A percentile compares a stretch with the other conserved stretches of the same genome.
These are phyloP conservation scores for Luehdorfia chinensis DNA, from an alignment of 1,140 invertebrate genomes.

Conservation along the genomic window DNA sequence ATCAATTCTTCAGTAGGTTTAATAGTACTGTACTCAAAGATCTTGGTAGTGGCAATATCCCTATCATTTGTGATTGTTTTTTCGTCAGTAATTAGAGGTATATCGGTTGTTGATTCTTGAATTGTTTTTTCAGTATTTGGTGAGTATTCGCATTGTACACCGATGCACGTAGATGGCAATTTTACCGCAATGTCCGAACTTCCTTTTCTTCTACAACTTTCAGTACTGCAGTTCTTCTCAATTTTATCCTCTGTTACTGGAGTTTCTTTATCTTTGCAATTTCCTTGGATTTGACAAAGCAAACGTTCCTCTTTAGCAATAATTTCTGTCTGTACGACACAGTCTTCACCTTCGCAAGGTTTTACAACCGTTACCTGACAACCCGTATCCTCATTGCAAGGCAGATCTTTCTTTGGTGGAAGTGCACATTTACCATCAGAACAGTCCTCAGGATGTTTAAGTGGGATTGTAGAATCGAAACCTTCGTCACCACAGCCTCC, in stretches of 20 bases:
- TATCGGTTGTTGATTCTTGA: slow-evolving; percentile 16
- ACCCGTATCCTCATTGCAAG: slow-evolving; percentile 19
- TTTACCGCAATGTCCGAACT: slow-evolving; percentile 20
- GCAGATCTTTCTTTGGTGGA: slow-evolving; percentile 11
- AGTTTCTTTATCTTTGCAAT: slow-evolving; percentile 23
- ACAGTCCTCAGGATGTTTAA: slow-evolving; percentile 21
- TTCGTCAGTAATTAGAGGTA: slow-evolving; percentile 9
- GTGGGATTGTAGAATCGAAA: slow-evolving; percentile 1
- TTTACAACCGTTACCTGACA: slow-evolving; percentile 24
- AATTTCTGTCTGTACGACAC: neutral
- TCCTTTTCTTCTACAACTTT: slow-evolving; percentile 49
- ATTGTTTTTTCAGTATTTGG: neutral
- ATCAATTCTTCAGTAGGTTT: slow-evolving; percentile 16
- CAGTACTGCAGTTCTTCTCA: slow-evolving; percentile 38
- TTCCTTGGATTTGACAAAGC: neutral
- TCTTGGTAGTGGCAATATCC: neutral
- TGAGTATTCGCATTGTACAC: neutral
- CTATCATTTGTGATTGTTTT: slow-evolving; percentile 20
- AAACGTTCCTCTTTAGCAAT: slow-evolving; percentile 10
- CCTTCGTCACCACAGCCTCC: slow-evolving; percentile 24
- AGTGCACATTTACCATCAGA: slow-evolving; percentile 32
- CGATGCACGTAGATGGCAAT: neutral
- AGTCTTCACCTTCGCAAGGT: slow-evolving; percentile 37
- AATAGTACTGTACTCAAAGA: slow-evolving; percentile 16
- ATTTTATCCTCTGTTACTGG: slow-evolving; percentile 22